Base-by-base conservation (phyloP, 2,888 invertebrate species). In the Crematogaster levior region DNA sequence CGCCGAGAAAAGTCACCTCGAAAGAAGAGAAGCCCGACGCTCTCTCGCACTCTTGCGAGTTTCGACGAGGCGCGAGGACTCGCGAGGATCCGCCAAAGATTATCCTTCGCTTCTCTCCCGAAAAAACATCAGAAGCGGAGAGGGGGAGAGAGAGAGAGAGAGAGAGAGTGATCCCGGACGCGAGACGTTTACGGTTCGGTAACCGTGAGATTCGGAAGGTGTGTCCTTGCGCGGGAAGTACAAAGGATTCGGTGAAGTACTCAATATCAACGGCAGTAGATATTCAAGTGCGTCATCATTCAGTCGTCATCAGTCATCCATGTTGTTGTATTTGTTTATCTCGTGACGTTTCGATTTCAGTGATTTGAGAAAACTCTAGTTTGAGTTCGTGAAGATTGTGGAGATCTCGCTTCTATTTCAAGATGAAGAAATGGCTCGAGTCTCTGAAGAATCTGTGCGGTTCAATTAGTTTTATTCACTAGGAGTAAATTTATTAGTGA, bases 1-100 rank as follows among this genome's bases (percentile, higher is more conserved):
- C 89, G 85, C 51, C 87, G 83, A 74, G 87, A 66, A 80, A 66
- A 89, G 82, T 82, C 85, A 81, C 85, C 82, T 51, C 81, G 81
- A 75, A 48, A 56, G 70, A 56, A 56, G 51, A 70, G 60, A 46
- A 75, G 79, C 43, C 21, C 63, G 63, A 18, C 37, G 48, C 18
- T 48, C 72, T 79, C 82, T 58, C 68, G 84, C 73, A 75, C 79
- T 53, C 34, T 43, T 43, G 21, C 73, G 48, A 43, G 80, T 70
- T 80, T 82, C 24, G 72, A 72, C 43, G 53, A 58, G 21, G 24
- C 73, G 60, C 21, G 24, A 60, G 58, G 24, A 60, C 15, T 37
- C 75, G 51, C 70, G 24, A 72, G 10, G 61, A 70, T 70, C 74
- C 15, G n/a, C 30, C 30, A 21, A 40, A 43, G 43, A 66, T 66